Evolutionary conservation across 2,888 invertebrate species (phyloP).

Genomic region (Toxonevra muliebris): DNA sequence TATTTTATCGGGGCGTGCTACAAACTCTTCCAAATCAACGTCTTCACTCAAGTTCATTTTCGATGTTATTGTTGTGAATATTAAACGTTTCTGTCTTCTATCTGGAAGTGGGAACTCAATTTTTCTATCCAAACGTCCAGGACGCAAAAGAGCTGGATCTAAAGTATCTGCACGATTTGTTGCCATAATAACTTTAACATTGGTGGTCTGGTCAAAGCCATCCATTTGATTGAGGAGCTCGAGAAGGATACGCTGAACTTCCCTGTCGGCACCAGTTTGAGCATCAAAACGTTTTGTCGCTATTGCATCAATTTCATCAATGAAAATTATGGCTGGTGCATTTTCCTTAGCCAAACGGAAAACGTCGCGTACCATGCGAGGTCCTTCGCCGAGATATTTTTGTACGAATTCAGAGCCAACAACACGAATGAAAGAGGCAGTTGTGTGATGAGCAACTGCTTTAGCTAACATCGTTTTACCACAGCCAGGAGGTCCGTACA

Average conservation of each 20-base stretch:
- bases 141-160: conserved; percentile 80
- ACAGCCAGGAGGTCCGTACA: conserved; percentile 99
- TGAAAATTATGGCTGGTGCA: conserved; percentile 99
- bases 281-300: conserved; percentile 99
- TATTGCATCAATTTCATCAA: conserved; percentile 99
- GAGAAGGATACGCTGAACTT: conserved; percentile 96
- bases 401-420: conserved; percentile 99
- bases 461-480: conserved; percentile 99
- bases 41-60: conserved; percentile 99
- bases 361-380: conserved; percentile 99
- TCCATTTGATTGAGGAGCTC: conserved; percentile 99
- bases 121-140: conserved; percentile 94
- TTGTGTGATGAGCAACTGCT: conserved; percentile 98
- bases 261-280: conserved; percentile 97
- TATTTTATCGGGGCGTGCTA: conserved; percentile 97
- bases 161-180: conserved; percentile 97
- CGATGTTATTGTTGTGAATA: conserved; percentile 97
- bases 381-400: conserved; percentile 98
- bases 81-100: conserved; percentile 88
- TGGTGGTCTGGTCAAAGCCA: conserved; percentile 99
- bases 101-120: conserved; percentile 98
- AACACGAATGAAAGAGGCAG: conserved; percentile 98
- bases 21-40: conserved; percentile 98
- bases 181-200: conserved; percentile 98
- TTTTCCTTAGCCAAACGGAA: conserved; percentile 99